These are phyloP conservation scores for Chaetops frenatus DNA, from an alignment of 2,113 vertebrate genomes.

Conservation along the genomic window DNA sequence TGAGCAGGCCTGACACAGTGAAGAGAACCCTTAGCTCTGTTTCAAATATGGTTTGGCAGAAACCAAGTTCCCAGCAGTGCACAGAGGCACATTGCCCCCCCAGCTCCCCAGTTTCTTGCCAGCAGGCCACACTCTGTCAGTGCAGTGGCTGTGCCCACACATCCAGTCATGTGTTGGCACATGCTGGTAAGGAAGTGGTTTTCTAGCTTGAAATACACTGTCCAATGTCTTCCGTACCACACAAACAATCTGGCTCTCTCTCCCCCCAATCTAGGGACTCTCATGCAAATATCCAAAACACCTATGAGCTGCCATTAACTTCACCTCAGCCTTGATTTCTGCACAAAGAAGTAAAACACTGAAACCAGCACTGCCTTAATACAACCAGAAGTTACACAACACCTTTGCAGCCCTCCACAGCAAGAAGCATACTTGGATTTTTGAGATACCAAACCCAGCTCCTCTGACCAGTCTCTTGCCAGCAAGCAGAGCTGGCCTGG, in stretches of 20 bases:
- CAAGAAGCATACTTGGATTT: not conserved
- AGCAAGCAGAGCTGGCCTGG: not conserved
- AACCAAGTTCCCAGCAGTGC: not conserved
- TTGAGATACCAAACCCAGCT: not conserved
- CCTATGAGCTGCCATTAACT: not conserved
- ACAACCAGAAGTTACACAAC: not conserved
- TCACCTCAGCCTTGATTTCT: rapidly evolving
- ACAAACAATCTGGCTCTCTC: not conserved
- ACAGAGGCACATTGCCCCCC: not conserved
- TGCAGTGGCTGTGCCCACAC: not conserved
- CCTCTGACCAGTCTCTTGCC: not conserved
- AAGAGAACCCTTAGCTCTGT: not conserved
- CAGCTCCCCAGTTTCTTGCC: not conserved
- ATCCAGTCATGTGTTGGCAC: too few species aligned
- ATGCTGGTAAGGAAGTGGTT: not conserved
- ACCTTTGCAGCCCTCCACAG: not conserved
- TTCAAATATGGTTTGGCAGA: not conserved
- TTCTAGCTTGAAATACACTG: not conserved
- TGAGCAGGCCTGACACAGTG: not conserved
- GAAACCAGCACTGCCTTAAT: not conserved
- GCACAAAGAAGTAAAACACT: not conserved
- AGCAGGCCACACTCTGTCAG: not conserved
- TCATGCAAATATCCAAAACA: not conserved
- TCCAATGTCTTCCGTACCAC: not conserved
- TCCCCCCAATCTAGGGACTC: too few species aligned